Base-by-base conservation (phyloP, 2,113 vertebrate genomes). In the Scalopus aquaticus region DNA sequence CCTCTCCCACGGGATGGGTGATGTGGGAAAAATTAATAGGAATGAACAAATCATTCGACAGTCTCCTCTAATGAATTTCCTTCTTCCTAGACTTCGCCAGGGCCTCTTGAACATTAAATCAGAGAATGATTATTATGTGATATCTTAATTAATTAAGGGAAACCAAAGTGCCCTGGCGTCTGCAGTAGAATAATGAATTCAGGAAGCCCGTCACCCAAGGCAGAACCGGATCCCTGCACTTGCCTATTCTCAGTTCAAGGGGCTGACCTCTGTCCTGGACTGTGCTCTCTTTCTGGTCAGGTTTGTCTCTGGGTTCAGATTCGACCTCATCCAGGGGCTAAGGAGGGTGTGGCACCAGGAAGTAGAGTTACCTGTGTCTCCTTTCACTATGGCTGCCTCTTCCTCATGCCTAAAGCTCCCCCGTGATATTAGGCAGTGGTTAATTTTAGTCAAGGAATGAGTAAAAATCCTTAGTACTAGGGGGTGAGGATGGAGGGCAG, bases 111-210 rank as follows among this genome's bases (percentile, higher is more conserved):
- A 90, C 78, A 65, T 93, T 94, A 93, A 95, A 80, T 85, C 93
- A 93, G 91, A 88, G 64, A 74, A 70, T 74, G 65, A 35, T 89
- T 62, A 91, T 89, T 83, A 74, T 79, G 42, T 89, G 90, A 28
- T 87, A 77, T 94, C 88, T 96, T 90, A 95, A 93, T 96, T 96
- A 97, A 96, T 96, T 77, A 91, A 90, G 88, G 89, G 72, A 80
- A 95, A 83, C 24, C 22, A 32, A 60, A 73, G 76, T 65, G 74
- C 83, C 67, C 26, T 84, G 76, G 65, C 2, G n/a, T 88, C 87
- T 91, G 60, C 35, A 46, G 74, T 26, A 37, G 60, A 26, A 8
- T 83, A 94, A 83, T 76, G 93, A 80, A 86, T 88, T 95, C 67
- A 58, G 70, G 86, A 60, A 84, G 26, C 69, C 70, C 1, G 0